Evolutionary conservation across 2,888 invertebrate species (phyloP).

Genomic region (Drosophila anomelani): DNA sequence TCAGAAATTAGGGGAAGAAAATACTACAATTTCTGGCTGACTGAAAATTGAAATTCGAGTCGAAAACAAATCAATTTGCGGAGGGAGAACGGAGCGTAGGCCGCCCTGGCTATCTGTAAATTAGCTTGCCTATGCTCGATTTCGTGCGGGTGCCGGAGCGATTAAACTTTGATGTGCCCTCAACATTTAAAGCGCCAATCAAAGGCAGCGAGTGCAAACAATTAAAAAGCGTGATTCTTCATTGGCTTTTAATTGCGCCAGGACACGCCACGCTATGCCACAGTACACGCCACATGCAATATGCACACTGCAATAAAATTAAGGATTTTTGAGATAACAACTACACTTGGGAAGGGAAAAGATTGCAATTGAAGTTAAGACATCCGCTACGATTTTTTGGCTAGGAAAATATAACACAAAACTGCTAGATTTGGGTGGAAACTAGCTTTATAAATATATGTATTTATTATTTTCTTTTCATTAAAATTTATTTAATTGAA

Average conservation of each 20-base stretch:
- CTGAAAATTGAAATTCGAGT: slow-evolving; percentile 12
- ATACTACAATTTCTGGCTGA: slow-evolving; percentile 24
- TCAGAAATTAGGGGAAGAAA: slow-evolving; percentile 29
- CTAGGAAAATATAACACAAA: no score
- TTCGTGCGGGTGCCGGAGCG: slow-evolving; percentile 47
- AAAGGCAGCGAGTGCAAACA: slow-evolving; percentile 66
- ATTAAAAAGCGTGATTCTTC: slow-evolving; percentile 64
- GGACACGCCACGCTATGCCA: slow-evolving; percentile 61
- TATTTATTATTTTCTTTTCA: no score
- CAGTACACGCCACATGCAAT: slow-evolving; percentile 23
- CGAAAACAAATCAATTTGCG: slow-evolving; percentile 23
- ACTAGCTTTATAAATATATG: no score
- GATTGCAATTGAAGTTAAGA: neutral
- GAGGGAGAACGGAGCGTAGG: neutral
- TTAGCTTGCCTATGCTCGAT: slow-evolving; percentile 50
- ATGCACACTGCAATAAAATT: slow-evolving; percentile 13
- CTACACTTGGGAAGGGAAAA: neutral
- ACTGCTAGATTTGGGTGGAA: no score
- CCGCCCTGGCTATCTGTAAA: slow-evolving; percentile 16
- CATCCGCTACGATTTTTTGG: no score
- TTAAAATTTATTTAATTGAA: no score
- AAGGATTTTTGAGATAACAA: neutral
- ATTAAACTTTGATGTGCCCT: slow-evolving; percentile 67
- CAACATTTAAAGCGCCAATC: slow-evolving; percentile 68
- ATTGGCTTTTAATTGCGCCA: slow-evolving; percentile 69